phyloP scores from a whole-genome alignment of 2,797 vertebrate species.

The Sciurus vulgaris region DNA sequence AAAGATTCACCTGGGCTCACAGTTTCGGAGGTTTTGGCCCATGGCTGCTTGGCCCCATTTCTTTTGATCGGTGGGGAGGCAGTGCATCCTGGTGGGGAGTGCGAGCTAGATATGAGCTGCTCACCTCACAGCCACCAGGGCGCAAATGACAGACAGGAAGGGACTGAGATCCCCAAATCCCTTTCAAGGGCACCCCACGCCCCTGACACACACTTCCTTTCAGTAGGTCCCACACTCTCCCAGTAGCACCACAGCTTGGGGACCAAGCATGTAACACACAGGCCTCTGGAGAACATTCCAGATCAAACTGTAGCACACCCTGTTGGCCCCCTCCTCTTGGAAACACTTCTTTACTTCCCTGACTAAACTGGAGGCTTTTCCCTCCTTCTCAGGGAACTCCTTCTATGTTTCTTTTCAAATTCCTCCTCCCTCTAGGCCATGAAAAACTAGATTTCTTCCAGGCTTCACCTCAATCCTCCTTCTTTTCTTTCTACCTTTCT shows the following conservation, averaged over 20 bases:
- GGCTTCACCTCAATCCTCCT: neutral
- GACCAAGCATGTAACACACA: neutral
- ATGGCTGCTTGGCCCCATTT: no score
- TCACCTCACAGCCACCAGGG: neutral
- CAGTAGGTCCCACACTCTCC: no score
- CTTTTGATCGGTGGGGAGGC: neutral
- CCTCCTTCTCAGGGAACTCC: neutral
- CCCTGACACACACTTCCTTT: neutral
- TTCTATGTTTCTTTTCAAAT: neutral
- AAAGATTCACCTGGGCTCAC: no score
- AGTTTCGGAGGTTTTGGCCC: neutral
- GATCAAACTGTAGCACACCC: neutral
- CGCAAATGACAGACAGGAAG: neutral
- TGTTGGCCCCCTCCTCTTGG: neutral
- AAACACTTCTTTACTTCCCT: neutral
- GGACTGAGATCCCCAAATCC: neutral
- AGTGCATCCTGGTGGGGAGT: neutral
- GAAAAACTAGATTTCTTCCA: neutral
- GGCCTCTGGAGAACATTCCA: neutral
- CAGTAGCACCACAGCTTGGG: neutral
- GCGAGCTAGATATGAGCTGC: neutral
- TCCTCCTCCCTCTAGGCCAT: neutral
- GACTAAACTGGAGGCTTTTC: accelerated
- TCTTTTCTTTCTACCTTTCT: neutral
- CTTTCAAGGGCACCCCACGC: no score